Evolutionary conservation across 2,113 vertebrate genomes (phyloP), one percentile per base, ranked within the genome.

Genomic region (Perca flavescens): DNA sequence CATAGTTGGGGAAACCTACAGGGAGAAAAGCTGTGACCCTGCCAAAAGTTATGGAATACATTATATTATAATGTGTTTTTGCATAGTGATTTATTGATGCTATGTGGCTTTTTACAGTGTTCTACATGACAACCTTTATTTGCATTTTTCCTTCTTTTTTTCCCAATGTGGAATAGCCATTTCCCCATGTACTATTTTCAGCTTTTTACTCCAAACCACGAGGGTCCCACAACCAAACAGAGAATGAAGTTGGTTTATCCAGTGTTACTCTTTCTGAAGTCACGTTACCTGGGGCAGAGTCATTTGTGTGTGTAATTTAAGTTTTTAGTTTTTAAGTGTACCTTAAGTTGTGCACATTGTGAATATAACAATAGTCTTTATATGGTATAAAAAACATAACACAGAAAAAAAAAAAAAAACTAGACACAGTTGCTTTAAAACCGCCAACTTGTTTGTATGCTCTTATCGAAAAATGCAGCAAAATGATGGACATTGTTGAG

Each of bases 1-100:
- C 34, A 58, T 22, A 34, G 46, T 47, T 25, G 34, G 43, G 47
- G 25, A 82, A 49, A 40, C n/a, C 47, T 74, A 22, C 36, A 56
- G 28, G 25, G 56, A 60, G 34, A 53, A 71, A 83, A 58, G 71
- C 50, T 64, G 19, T 54, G 17, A 34, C 21, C 11, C 22, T n/a
- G 49, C 12, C 16, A 40, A 25, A 58, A 62, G 40, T 49, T 54
- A 71, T 40, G 14, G 25, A 11, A 40, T 8, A 8, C 19, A 21
- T 4, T 12, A 1, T 36, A 36, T 64, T 25, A 43, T 5, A 47
- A 46, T 25, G 2, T 36, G 6, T 58, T 64, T 40, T 60, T 43
- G 14, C 15, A 6, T 31, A 36, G 22, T 40, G 2, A 64, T 54
- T 36, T 28, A 69, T 43, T 60, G 19, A 52, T 31, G 47, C n/a